Evolutionary conservation across 1,140 invertebrate genomes (phyloP), one percentile per base, ranked within the genome.

Genomic region (Camponotus pennsylvanicus): DNA sequence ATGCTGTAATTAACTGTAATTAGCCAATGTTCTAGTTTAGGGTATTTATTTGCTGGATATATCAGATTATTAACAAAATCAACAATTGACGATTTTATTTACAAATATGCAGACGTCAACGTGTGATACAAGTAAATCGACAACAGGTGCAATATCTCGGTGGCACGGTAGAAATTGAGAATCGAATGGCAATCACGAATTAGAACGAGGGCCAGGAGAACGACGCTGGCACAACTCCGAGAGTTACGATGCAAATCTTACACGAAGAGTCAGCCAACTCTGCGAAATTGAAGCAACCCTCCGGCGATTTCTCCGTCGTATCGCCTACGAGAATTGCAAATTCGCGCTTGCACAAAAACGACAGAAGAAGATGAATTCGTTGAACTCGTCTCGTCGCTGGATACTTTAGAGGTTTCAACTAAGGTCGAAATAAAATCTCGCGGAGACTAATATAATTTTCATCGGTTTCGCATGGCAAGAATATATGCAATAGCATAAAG

Each of bases 211-310:
- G 75, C 67, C 69, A 84, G 73, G 69, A 90, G 69, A 21, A 80
- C 59, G 55, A 70, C 70, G 87, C 77, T 85, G 57, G 63, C 40
- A 52, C 15, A 80, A 45, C 63, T 9, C n/a, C 63, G 88, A 75
- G 70, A 79, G 86, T 89, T 80, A 86, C 86, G 76, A 90, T 90
- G 89, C 88, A 90, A 90, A 90, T 90, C 80, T 76, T 86, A 66
- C 37, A 8, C 88, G 55, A 63, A 73, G 73, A 73, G 71, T 34
- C 75, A 85, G 80, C 79, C 71, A 83, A 83, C 79, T 83, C 70
- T 80, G 80, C 76, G 85, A 90, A 90, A 90, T 90, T 88, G 86
- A 89, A 79, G 88, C 71, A 70, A 80, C 64, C 88, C 69, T 75
- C 71, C 61, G 76, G 37, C 79, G 76, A 79, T 87, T 79, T 77